phyloP scores from a whole-genome alignment of 1,140 invertebrate genomes.

The Penaeus japonicus region DNA sequence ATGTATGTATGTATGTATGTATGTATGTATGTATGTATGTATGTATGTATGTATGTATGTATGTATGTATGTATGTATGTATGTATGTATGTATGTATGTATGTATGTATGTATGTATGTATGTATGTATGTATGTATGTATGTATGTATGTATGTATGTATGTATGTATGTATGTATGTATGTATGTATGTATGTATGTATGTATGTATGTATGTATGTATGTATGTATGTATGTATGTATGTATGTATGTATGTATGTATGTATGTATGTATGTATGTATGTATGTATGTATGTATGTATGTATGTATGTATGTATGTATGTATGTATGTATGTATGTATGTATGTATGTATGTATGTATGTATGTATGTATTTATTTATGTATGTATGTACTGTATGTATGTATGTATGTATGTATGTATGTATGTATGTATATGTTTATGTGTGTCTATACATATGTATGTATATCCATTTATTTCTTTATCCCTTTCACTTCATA shows the following conservation, averaged over 20 bases:
- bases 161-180: no score
- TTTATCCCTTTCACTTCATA: not conserved
- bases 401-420: slow-evolving; percentile 20
- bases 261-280: not conserved
- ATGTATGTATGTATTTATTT: slow-evolving; percentile 31
- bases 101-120: not conserved
- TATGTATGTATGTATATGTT: slow-evolving; percentile 20
- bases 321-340: not conserved
- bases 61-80: not conserved
- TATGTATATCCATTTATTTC: not conserved
- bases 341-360: slow-evolving; percentile 32
- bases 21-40: no score
- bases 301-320: not conserved
- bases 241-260: not conserved
- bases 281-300: not conserved
- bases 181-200: slow-evolving; percentile 18
- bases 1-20: not conserved
- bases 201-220: not conserved
- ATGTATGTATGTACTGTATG: slow-evolving; percentile 4
- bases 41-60: no score
- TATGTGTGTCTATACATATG: not conserved
- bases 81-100: no score
- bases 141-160: no score
- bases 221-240: not conserved
- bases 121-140: not conserved